Evolutionary conservation across 2,797 vertebrate genomes (phyloP), one percentile per base, ranked within the genome.

Genomic region (Danionella dracula): DNA sequence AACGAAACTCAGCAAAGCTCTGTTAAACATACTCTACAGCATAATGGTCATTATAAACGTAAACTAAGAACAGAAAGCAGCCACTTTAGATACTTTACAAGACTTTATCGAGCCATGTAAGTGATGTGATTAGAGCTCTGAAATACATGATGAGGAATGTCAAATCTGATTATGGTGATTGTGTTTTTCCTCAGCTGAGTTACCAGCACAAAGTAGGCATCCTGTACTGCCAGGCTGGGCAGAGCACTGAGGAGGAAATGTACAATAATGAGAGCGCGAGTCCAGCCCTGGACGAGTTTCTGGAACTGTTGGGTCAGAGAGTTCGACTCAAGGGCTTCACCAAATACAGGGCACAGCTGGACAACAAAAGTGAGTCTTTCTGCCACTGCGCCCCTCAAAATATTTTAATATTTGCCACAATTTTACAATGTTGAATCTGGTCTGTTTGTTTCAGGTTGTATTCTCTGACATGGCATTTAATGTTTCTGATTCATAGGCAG

Each of bases 231-330:
- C 86, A 86, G 80, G 86, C 89, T 1, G 90, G 87, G 51, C 92
- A 93, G 81, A 89, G 90, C 81, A 92, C 90, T 0, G 91, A 93
- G 68, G 91, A 93, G 73, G 90, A 93, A 67, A 93, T 93, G 91
- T 93, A 93, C 58, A 92, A 93, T 77, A 92, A 92, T 1, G 91
- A 93, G 79, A 87, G 84, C 1, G 89, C 88, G 4, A 90, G 89
- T 23, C 86, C 90, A 1, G 88, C 87, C 57, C 89, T 93, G 75
- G 90, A 93, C 35, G 90, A 92, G 70, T 93, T 93, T 76, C 86
- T 93, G 35, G 92, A 92, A 67, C 87, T 93, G 0, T 83, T 93
- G 37, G 92, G 92, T 57, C 91, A 93, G 77, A 83, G 87, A 66
- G 91, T 93, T 48, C 81, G 90, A 2, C 85, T 93, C 31, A 91